Base-by-base conservation (phyloP, 1,140 invertebrate genomes). In the Drosophila tropicalis region DNA sequence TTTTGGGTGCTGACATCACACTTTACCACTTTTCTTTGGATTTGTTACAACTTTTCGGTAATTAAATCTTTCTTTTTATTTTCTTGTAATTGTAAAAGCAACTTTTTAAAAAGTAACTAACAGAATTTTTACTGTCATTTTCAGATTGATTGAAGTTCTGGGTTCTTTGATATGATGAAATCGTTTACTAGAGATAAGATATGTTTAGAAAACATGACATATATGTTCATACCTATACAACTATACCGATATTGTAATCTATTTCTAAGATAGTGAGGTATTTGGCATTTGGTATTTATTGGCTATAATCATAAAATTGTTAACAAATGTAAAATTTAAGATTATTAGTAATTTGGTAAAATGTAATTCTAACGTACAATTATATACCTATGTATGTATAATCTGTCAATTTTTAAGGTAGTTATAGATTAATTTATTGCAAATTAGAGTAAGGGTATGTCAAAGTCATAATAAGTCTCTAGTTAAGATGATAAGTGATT, bases 1-100 rank as follows among this genome's bases (percentile, higher is more conserved):
- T 60, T 54, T 70, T 70, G 32, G 61, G 44, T 39, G 67, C 72
- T 79, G 76, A 76, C 76, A 76, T 79, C 76, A 84, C 64, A 63
- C 40, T 85, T 78, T 76, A 34, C 22, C 17, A 19, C 25, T 62
- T 74, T 22, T 65, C 58, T 70, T 70, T 5, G 10, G 36, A 13
- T 39, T 39, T 13, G 5, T 39, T 39, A 13, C 12, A 13, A 39
- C 36, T 39, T 39, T 39, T 39, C 3, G 36, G 3, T 12, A 39
- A 39, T 39, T 3, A n/a, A 22, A 9, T 44, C 55, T 57, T 9
- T 44, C 55, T 36, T 10, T 62, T 79, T 79, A 19, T 65, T 40
- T 60, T 74, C 34, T 51, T 58, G 40, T 56, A 22, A 47, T 47
- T 47, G 41, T 44, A 3, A 17, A 17, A 25, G 25, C 25, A 25